Base-by-base conservation (phyloP, 2,797 vertebrate species). In the Dryobates pubescens region DNA sequence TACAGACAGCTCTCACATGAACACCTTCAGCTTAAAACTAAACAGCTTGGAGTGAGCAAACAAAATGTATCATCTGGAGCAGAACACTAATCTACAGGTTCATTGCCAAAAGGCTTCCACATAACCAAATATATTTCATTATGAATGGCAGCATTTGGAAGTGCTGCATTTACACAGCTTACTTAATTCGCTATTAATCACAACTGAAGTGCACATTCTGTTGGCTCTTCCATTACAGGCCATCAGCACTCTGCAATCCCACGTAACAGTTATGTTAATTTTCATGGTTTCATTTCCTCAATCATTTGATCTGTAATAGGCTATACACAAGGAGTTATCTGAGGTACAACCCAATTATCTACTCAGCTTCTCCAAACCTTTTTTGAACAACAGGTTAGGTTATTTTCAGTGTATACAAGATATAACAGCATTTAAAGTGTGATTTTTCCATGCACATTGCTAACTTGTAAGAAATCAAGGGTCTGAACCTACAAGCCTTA, bases 251-350 rank as follows among this genome's bases (percentile, higher is more conserved):
- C 63, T 81, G 41, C 53, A 90, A 53, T 67, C 57, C 41, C 70
- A 43, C 13, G 9, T 34, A 75, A 82, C n/a, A 34, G 54, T 81
- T 54, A 78, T 30, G 32, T 65, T 89, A 13, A 82, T 85, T 89
- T 94, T 93, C 67, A 51, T 2, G 20, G 32, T 34, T 88, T 92
- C 83, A 92, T 94, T 90, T 94, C 38, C 73, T 86, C 63, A 75
- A 3, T 47, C 30, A 72, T 77, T 89, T 93, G 61, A 87, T 92
- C 88, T 86, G 45, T 58, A 82, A 59, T 13, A 81, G 63, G 59
- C 47, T 82, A 41, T 38, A 82, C 63, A 70, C 1, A 0, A 69
- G 43, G 67, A 45, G 54, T 62, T 90, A 85, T 54, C 54, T 38
- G 57, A 90, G 7, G 4, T 81, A 82, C 26, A 88, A 63, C n/a